These are phyloP conservation scores for Ranitomeya variabilis DNA, from an alignment of 2,113 vertebrate genomes.

Conservation along the genomic window DNA sequence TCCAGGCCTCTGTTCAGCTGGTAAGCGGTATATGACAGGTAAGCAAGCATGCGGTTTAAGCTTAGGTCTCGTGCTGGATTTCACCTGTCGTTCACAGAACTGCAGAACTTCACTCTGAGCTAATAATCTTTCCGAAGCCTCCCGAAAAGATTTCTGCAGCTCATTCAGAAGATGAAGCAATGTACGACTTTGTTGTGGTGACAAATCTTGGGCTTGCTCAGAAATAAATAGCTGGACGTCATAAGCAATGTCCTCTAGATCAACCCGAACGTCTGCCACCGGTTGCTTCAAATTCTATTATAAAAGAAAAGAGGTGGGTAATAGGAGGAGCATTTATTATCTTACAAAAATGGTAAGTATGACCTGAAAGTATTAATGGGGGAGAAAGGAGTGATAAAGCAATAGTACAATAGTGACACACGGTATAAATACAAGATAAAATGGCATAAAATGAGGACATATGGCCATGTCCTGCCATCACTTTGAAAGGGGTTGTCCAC, in stretches of 20 bases:
- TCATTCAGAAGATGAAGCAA: constrained; percentile 84
- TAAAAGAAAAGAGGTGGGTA: background rate
- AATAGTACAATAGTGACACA: too few species aligned
- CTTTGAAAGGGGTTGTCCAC: too few species aligned
- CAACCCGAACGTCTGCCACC: constrained; percentile 71
- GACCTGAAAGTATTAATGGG: too few species aligned
- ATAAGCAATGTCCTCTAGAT: constrained; percentile 77
- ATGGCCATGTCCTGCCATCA: too few species aligned
- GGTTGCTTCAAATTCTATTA: constrained; percentile 65
- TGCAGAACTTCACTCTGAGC: constrained; percentile 75
- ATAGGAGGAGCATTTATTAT: too few species aligned
- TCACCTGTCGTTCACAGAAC: constrained; percentile 69
- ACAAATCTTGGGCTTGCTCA: constrained; percentile 83
- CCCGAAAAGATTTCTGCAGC: constrained; percentile 83
- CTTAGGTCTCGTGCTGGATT: constrained; percentile 69
- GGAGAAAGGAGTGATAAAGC: too few species aligned
- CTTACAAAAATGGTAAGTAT: too few species aligned
- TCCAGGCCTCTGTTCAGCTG: background rate
- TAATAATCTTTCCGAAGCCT: constrained; percentile 70
- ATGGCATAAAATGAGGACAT: too few species aligned
- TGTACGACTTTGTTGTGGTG: constrained; percentile 82
- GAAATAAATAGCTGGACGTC: constrained; percentile 89
- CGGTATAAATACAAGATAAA: too few species aligned
- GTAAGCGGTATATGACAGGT: background rate
- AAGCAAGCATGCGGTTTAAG: constrained; percentile 60